These are phyloP conservation scores for Cariama cristata DNA, from an alignment of 2,113 vertebrate species.

Conservation along the genomic window DNA sequence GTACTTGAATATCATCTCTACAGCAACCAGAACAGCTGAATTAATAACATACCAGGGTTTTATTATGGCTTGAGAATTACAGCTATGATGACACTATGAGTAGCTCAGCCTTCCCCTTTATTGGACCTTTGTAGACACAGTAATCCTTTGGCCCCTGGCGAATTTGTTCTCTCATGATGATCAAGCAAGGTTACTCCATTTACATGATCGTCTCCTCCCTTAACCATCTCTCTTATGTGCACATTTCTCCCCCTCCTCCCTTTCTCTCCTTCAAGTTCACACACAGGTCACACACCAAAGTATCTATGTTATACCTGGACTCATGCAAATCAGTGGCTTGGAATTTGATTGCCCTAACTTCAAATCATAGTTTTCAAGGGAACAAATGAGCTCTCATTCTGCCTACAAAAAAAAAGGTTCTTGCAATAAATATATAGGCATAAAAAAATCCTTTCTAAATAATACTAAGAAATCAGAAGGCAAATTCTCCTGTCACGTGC, in stretches of 20 bases:
- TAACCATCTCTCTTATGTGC: not conserved
- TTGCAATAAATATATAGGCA: not conserved
- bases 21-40: slow-evolving; percentile 72
- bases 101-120: slow-evolving; percentile 52
- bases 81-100: slow-evolving; percentile 53
- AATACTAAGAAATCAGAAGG: not conserved
- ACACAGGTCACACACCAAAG: slow-evolving; percentile 53
- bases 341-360: not conserved
- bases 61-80: slow-evolving; percentile 76
- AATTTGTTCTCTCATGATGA: not conserved
- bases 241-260: not conserved
- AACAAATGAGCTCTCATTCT: not conserved
- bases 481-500: not conserved
- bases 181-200: slow-evolving; percentile 54
- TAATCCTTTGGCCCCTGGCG: slow-evolving; percentile 20
- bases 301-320: not conserved
- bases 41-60: slow-evolving; percentile 72
- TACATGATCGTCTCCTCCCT: not conserved
- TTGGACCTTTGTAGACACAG: slow-evolving; percentile 4
- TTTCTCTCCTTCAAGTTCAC: slow-evolving; percentile 50
- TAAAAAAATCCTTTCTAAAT: not conserved
- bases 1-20: slow-evolving; percentile 63
- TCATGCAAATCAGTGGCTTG: not conserved
- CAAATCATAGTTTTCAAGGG: slow-evolving; percentile 14
- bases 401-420: not conserved